Conservation (phyloP, 1,140 invertebrate species). For the Hyphantria cunea region DNA sequence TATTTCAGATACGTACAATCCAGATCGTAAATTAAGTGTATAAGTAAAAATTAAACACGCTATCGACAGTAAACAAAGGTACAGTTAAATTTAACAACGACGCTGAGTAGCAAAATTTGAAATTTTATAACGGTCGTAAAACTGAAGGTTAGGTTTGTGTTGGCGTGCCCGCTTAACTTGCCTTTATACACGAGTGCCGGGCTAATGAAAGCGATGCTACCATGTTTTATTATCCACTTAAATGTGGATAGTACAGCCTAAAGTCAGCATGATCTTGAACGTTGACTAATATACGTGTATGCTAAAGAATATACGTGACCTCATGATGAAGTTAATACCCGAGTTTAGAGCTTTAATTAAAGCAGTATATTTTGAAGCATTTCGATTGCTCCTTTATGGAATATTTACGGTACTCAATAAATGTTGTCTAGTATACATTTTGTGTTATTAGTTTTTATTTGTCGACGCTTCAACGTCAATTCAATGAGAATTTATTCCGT, state of each 20-base stretch:
- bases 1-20: constrained; percentile 11
- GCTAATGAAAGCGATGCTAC: constrained; percentile 68
- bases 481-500: too few relatives aligned
- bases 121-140: constrained; percentile 72
- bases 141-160: constrained; percentile 61
- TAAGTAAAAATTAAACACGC: constrained; percentile 30
- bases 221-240: constrained; percentile 69
- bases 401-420: too few relatives aligned
- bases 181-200: constrained; percentile 53
- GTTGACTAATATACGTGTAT: constrained; percentile 31
- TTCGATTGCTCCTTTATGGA: too few relatives aligned
- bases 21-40: constrained; percentile 25
- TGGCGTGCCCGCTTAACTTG: constrained; percentile 52
- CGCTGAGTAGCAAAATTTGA: constrained; percentile 63
- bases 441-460: too few relatives aligned
- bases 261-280: constrained; percentile 37
- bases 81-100: constrained; percentile 35
- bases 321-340: too few relatives aligned
- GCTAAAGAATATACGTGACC: constrained; percentile 21
- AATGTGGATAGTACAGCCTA: constrained; percentile 39
- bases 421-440: too few relatives aligned
- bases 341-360: too few relatives aligned
- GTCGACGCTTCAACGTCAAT: too few relatives aligned
- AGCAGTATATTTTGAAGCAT: too few relatives aligned
- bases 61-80: constrained; percentile 49